Evolutionary conservation across 2,113 vertebrate genomes (phyloP), one percentile per base, ranked within the genome.

Genomic region (Myrmecobius fasciatus): DNA sequence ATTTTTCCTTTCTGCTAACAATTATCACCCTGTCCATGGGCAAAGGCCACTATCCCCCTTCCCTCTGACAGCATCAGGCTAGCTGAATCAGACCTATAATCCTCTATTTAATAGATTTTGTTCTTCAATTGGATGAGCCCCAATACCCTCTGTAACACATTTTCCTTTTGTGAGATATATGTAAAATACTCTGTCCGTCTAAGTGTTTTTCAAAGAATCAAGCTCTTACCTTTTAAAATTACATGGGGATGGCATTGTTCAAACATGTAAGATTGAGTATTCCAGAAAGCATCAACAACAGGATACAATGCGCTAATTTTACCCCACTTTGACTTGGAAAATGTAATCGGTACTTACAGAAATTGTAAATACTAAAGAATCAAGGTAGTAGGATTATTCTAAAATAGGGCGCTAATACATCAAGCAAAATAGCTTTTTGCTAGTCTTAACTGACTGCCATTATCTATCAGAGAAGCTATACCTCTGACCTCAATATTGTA

Each of bases 271-370:
- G 97, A 96, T 96, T 96, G 97, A 97, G 98, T 98, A 97, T 94
- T 98, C 96, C 96, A 97, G 98, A 98, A 98, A 98, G 98, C 97
- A 2, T 94, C 97, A 97, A 97, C 98, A 96, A 97, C 25, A 0
- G 96, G 96, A 95, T 98, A 98, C 97, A 98, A 98, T 98, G 98
- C 97, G 96, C 98, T 98, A 98, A 98, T 99, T 98, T 99, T 98
- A 98, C 98, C 97, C 98, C 97, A 98, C 98, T 98, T 98, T 98
- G 98, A 98, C 98, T 98, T 98, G 97, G 98, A 98, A 98, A 98
- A 98, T 98, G 98, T 98, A 98, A 98, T 98, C 89, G 0, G 98
- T 98, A 97, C 97, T 98, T 98, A 98, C 54, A 98, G 98, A 98
- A 98, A 98, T 98, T 98, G 97, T 98, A 98, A 98, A 98, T 98